Evolutionary conservation across 30 jellyfish, hydroid and myxozoan genomes (phyloP).

Genomic region (Chrysaora quinquecirrha): DNA sequence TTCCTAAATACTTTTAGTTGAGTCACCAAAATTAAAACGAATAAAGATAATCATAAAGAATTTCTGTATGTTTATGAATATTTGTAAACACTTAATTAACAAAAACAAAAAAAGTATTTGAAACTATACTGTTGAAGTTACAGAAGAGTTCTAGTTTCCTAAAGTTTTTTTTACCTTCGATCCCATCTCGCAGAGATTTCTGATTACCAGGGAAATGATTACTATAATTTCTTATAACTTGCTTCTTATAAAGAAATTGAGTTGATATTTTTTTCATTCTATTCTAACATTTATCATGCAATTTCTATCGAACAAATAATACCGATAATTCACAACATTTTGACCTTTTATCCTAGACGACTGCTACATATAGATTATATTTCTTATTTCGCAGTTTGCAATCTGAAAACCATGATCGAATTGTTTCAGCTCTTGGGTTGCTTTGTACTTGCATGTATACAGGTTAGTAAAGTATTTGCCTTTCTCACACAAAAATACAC

Average conservation of each 20-base stretch:
- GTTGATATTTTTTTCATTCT: neutral
- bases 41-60: too few species aligned
- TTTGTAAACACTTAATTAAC: too few species aligned
- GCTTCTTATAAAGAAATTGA: neutral
- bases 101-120: too few species aligned
- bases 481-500: too few species aligned
- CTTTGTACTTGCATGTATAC: conserved; percentile 96
- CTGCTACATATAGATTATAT: neutral
- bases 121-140: too few species aligned
- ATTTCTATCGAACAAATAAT: neutral
- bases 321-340: neutral
- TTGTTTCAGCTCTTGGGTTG: conserved; percentile 85
- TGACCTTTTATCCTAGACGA: neutral
- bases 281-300: neutral
- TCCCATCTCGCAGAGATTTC: too few species aligned
- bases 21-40: too few species aligned
- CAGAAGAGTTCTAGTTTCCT: too few species aligned
- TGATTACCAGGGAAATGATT: too few species aligned
- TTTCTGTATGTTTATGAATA: too few species aligned
- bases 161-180: too few species aligned
- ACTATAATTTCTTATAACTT: neutral
- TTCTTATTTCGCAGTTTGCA: conserved; percentile 54
- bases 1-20: too few species aligned
- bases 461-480: conserved; percentile 60
- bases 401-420: conserved; percentile 74